A percentile compares a stretch with the other conserved stretches of the same genome.
Conservation (phyloP, 2,113 vertebrate species). For the Anolis sagrei region DNA sequence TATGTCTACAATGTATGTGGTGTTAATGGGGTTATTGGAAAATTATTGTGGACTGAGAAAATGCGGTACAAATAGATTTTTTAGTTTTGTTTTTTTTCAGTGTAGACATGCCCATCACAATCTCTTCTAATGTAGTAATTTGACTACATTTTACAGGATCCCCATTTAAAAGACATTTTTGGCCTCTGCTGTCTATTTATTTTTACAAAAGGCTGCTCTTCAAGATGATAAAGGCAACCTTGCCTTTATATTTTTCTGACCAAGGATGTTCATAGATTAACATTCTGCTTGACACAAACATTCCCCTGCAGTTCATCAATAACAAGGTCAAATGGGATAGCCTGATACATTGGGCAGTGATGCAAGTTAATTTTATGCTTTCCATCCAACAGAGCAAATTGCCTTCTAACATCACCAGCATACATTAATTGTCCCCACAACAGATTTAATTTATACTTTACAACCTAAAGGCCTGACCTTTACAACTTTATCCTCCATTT, state of each 20-base stretch:
- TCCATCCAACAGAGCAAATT: slow-evolving; percentile 14
- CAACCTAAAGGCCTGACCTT: slow-evolving; percentile 26
- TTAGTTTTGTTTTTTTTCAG: no score
- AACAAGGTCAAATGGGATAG: slow-evolving; percentile 28
- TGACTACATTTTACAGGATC: background rate
- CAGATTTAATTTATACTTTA: slow-evolving; percentile 34
- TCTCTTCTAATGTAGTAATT: background rate
- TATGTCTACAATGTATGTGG: no score
- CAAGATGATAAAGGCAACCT: slow-evolving; percentile 9
- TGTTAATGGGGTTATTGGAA: no score
- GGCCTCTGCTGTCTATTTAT: background rate
- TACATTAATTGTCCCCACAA: slow-evolving; percentile 19
- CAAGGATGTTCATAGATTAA: background rate
- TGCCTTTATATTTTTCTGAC: background rate
- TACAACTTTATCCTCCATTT: slow-evolving; percentile 16
- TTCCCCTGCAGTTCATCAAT: slow-evolving; percentile 16
- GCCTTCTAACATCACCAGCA: slow-evolving; percentile 31
- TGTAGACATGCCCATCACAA: no score
- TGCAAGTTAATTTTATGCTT: slow-evolving; percentile 10
- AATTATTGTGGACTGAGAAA: no score
- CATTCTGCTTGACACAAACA: background rate
- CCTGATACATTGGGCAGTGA: slow-evolving; percentile 21
- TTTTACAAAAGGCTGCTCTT: slow-evolving; percentile 6
- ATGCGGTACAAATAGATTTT: no score
- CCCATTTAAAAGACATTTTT: background rate